Base-by-base conservation (phyloP, 2,888 invertebrate species). In the Plutella xylostella region DNA sequence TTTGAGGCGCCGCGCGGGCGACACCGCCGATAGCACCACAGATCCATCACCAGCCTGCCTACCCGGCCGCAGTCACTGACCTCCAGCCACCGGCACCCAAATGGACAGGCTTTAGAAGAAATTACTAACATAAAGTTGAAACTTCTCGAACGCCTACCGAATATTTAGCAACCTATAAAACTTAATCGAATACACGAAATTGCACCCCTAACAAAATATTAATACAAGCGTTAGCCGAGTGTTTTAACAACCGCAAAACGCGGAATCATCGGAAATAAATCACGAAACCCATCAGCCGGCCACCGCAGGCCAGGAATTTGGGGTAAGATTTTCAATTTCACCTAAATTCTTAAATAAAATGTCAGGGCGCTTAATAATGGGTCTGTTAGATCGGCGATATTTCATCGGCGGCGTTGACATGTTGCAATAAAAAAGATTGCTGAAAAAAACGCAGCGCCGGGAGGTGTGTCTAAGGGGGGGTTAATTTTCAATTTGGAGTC, bases 1-100 rank as follows among this genome's bases (percentile, higher is more conserved):
- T 82, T 83, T 82, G 82, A 80, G 70, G 64, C 57, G 76, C 80
- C 83, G 79, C 71, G 68, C 68, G 72, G 78, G 76, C 75, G 78
- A 78, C 78, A 72, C 65, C 61, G 60, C 62, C 79, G 83, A 82
- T 82, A 82, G 80, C 78, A 69, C 66, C 58, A 60, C 68, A 76
- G 77, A 83, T 83, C 83, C 80, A 83, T 83, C 83, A 83, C 78
- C 67, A 65, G 58, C 63, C 61, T 62, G 76, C 77, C 76, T 72
- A 73, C 79, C 80, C 73, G 76, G 70, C 75, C 72, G 72, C 72
- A 65, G 79, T 72, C 79, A 66, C 68, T 65, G 82, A 80, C 68
- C 82, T 67, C 55, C 54, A 17, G 18, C 25, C 28, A 21, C 28
- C n/a, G 35, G 42, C 40, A 15, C 30, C 22, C 22, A 18, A 15